Evolutionary conservation across 2,113 vertebrate species (phyloP), one percentile per base, ranked within the genome.

Genomic region (Urocolius indicus): DNA sequence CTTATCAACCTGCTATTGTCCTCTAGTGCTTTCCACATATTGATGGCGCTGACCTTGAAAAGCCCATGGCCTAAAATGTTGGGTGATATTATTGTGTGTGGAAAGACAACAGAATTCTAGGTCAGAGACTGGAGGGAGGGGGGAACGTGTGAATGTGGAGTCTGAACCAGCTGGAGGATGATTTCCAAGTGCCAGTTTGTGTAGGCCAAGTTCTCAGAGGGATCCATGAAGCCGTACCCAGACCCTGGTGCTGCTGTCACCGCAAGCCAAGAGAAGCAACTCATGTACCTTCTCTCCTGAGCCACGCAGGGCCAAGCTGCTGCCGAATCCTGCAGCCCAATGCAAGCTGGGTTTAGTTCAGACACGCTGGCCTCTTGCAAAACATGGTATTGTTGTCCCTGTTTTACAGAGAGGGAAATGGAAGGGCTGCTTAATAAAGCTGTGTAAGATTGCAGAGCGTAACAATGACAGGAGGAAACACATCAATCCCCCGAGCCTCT

Each of bases 1-100:
- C 76, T 96, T 90, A 95, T 86, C 93, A 94, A 96, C 92, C 93
- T 96, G 90, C 78, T 93, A 89, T 78, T 97, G 92, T 95, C 92
- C 93, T 92, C 73, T 94, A 49, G 45, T 38, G 76, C 77, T 94
- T 92, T 93, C 92, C 93, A 90, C 30, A 69, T 81, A 96, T 92
- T 92, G 94, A 96, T 78, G 76, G 65, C 73, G 23, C 73, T 96
- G 94, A 92, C 93, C 93, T 94, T 88, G 92, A 69, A 95, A 95
- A 86, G 73, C 90, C 65, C 61, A 26, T 89, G 85, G 88, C 86
- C 94, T 90, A 78, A 75, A 71, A 92, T 4, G 30, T 66, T 78
- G 68, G 67, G 81, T 93, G 32, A 95, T 95, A 96, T 52, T 74
- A 91, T 49, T 65, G 52, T 84, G 55, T 84, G 45, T 90, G 85